Percentiles rank a stretch among this genome's conserved stretches.
These are phyloP conservation scores for Vicugna pacos DNA, from an alignment of 2,113 vertebrate species.

Conservation along the genomic window DNA sequence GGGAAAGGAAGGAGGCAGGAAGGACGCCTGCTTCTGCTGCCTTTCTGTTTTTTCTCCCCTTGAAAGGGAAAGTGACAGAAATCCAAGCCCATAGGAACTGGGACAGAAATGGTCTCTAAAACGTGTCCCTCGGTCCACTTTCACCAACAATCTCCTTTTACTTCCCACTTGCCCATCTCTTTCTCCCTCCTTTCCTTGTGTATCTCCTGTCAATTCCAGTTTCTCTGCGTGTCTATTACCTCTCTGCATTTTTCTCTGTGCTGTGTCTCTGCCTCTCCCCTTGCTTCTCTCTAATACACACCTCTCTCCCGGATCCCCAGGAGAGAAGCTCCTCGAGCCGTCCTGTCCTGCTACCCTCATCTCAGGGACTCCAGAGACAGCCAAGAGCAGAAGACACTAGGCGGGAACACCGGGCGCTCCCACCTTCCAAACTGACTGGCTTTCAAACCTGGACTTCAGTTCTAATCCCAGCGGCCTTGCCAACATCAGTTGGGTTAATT, in stretches of 20 bases:
- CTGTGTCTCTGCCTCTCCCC: not conserved
- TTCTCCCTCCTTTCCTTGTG: not conserved
- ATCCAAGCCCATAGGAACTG: not conserved
- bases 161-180: not conserved
- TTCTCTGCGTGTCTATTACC: not conserved
- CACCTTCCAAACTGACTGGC: conserved; percentile 55
- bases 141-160: not conserved
- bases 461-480: conserved; percentile 83
- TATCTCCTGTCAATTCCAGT: not conserved
- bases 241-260: not conserved
- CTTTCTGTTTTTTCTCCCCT: not conserved
- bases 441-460: conserved; percentile 78
- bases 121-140: not conserved
- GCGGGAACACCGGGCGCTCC: not conserved
- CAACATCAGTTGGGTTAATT: conserved; percentile 84
- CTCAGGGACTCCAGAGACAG: not conserved
- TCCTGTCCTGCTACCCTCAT: not conserved
- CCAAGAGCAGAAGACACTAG: not conserved
- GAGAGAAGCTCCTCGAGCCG: not conserved
- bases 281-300: not conserved
- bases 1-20: not conserved
- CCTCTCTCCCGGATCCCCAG: not conserved
- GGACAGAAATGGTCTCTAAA: not conserved
- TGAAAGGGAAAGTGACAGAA: not conserved
- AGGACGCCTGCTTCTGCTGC: not conserved